Base-by-base conservation (phyloP, 2,113 vertebrate genomes). In the Syrmaticus mikado region DNA sequence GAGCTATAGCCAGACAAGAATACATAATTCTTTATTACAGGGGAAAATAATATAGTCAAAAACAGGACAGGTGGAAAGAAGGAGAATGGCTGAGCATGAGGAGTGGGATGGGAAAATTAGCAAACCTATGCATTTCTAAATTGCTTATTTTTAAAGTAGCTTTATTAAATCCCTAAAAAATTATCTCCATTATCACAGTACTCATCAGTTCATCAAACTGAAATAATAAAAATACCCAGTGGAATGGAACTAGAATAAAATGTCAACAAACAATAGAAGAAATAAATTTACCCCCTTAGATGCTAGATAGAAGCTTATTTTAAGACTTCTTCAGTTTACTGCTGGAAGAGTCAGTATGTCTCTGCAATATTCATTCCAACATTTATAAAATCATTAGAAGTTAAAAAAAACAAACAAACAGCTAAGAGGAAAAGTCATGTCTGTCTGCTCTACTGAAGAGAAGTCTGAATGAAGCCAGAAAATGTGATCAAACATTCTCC, bases 101-200 rank as follows among this genome's bases (percentile, higher is more conserved):
- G 4, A 30, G 25, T 18, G 53, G 9, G 46, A 27, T 2, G 45
- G 30, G 17, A 8, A 17, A 13, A 22, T 65, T 85, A 80, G 65
- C 12, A 50, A 94, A 87, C 4, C 34, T n/a, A 52, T 9, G 8
- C 13, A 85, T 61, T 85, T 89, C 50, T 60, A 82, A 76, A 32
- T 21, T 89, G 28, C 14, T 79, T 85, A 48, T 71, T 93, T 95
- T 93, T 81, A 85, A 27, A 88, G 6, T 67, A 36, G 36, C 8
- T 83, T 90, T 77, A 88, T 62, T 71, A 93, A 77, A 90, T 66
- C 32, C 67, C 43, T 80, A 53, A 75, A 80, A 70, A 45, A 46
- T 16, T 41, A 18, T 9, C 24, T 67, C 70, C 73, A 80, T 45
- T 90, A 73, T 43, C 40, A n/a, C 34, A 28, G 17, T 30, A 80